phyloP scores from a whole-genome alignment of 2,113 vertebrate genomes.

The Falcunculus frontatus region DNA sequence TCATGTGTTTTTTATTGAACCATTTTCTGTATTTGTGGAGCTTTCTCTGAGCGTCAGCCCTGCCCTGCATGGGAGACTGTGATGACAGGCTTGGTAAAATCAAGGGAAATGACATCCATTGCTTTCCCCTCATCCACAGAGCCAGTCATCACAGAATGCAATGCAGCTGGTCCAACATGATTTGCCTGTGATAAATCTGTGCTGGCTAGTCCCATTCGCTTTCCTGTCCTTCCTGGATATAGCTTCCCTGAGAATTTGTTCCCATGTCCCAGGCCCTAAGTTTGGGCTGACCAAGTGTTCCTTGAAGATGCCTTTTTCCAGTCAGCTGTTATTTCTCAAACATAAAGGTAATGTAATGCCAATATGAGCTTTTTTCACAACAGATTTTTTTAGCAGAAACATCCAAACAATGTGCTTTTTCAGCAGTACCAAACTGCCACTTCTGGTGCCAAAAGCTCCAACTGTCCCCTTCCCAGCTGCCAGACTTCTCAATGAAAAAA shows the following conservation, averaged over 20 bases:
- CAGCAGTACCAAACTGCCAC: neutral
- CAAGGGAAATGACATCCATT: neutral
- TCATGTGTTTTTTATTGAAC: neutral
- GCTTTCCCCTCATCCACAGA: neutral
- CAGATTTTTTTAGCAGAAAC: neutral
- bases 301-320: neutral
- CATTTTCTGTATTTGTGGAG: neutral
- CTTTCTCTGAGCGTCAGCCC: neutral
- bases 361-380: neutral
- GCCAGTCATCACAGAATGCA: neutral
- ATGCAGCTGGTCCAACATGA: neutral
- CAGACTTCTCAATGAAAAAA: neutral
- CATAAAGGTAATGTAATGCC: neutral
- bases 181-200: neutral
- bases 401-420: slow-evolving; percentile 7
- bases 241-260: neutral
- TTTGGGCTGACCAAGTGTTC: neutral
- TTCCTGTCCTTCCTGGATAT: neutral
- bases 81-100: neutral
- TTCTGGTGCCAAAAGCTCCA: slow-evolving; percentile 38
- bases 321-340: slow-evolving; percentile 3
- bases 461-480: slow-evolving; percentile 15
- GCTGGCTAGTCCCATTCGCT: neutral
- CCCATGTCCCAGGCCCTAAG: neutral
- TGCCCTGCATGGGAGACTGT: neutral